Percentiles rank a stretch among this genome's conserved stretches.
Evolutionary conservation across 2,888 invertebrate genomes (phyloP).

Genomic region (Erebia epiphron): DNA sequence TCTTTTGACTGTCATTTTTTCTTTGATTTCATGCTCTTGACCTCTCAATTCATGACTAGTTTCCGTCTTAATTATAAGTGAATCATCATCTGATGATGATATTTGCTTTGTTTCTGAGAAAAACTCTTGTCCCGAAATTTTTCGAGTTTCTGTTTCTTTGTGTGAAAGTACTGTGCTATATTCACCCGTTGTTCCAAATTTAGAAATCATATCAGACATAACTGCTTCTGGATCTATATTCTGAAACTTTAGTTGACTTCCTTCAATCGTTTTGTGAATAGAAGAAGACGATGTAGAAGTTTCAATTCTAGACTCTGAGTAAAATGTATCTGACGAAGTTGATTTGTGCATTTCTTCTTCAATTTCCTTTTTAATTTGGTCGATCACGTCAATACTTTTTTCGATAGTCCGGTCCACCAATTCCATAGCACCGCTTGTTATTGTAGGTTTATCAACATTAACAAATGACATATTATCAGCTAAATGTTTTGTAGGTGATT

Average conservation of each 20-base stretch:
- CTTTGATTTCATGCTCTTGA: conserved; percentile 76
- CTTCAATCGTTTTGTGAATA: conserved; percentile 67
- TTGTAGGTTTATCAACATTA: conserved; percentile 79
- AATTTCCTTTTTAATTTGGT: conserved; percentile 74
- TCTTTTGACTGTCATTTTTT: conserved; percentile 72
- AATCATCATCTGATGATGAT: conserved; percentile 77
- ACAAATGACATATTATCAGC: conserved; percentile 75
- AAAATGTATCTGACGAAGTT: conserved; percentile 68
- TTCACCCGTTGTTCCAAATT: conserved; percentile 63
- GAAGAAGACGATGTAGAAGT: conserved; percentile 74
- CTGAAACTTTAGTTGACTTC: conserved; percentile 67
- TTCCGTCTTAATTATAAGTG: conserved; percentile 74
- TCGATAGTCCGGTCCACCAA: conserved; percentile 78
- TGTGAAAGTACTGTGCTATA: conserved; percentile 75
- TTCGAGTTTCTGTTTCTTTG: conserved; percentile 77
- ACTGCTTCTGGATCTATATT: conserved; percentile 68
- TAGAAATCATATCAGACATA: conserved; percentile 74
- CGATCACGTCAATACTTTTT: conserved; percentile 70
- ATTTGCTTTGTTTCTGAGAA: conserved; percentile 77
- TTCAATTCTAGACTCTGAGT: conserved; percentile 69
- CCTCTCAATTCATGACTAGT: conserved; percentile 74
- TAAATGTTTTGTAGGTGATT: conserved; percentile 76
- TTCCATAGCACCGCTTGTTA: conserved; percentile 81
- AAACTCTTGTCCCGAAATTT: conserved; percentile 78
- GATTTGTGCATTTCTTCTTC: conserved; percentile 72